Base-by-base conservation (phyloP, 2,113 vertebrate genomes). In the Apteryx mantelli region DNA sequence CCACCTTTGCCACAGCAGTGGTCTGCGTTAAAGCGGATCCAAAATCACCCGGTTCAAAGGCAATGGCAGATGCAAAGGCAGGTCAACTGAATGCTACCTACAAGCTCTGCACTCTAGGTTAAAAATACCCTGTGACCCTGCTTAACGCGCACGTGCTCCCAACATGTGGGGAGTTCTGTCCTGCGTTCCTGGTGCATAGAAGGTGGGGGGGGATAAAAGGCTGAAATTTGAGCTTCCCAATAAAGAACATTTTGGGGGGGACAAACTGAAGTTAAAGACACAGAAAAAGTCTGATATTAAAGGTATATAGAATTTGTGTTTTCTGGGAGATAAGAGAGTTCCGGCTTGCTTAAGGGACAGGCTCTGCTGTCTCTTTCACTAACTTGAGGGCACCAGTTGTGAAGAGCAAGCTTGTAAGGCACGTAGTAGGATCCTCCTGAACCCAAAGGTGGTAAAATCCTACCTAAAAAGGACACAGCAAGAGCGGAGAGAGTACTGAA, bases 131-230 rank as follows among this genome's bases (percentile, higher is more conserved):
- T 36, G 21, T 0, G 1, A n/a, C 32, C 34, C 52, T 26, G 13
- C 18, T 40, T 22, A 10, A 16, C 1, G 5, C 22, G 10, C 1
- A 5, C 5, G 3, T 5, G 4, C 10, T 48, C 50, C 42, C 34
- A 58, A 44, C n/a, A 48, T 5, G 22, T 48, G 34, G 10, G 28
- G 28, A 53, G 13, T 30, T 24, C 11, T n/a, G 40, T 7, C 18
- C 26, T 12, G 7, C 24, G 48, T 22, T 6, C n/a, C 0, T 0
- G 6, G 20, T 25, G 9, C 9, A 13, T 9, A 19, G 55, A 74
- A 70, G 13, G 15, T 36, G 50, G 10, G 44, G 15, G 44, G 13
- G 2, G 19, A 78, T 84, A 74, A 6, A 30, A 53, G 26, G 50
- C 2, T 32, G 28, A 24, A 90, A 52, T 8, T 22, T 36, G 9